A percentile compares a stretch with the other conserved stretches of the same genome.
These are phyloP conservation scores for Acanthosepion esculentum DNA, from an alignment of 2,888 invertebrate species.

Conservation along the genomic window DNA sequence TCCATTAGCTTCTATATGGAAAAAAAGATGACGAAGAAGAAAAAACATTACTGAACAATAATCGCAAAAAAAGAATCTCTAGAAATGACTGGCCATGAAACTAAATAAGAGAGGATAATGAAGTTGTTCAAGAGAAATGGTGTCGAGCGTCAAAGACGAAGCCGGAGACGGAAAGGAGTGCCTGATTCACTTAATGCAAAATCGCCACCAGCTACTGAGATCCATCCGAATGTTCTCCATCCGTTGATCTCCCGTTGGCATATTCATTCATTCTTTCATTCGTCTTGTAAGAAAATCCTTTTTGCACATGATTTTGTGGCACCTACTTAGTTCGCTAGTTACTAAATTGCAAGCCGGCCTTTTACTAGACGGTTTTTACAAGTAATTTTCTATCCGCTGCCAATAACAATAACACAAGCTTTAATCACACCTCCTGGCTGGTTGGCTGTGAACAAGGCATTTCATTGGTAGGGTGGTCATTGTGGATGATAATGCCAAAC, in stretches of 20 bases:
- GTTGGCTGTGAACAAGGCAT: neutral
- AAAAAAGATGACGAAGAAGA: neutral
- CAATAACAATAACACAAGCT: neutral
- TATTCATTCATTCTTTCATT: neutral
- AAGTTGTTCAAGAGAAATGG: neutral
- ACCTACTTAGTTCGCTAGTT: neutral
- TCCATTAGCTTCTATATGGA: neutral
- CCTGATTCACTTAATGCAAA: slow-evolving; percentile 2
- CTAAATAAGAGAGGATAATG: neutral
- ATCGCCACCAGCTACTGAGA: neutral
- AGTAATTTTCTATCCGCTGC: neutral
- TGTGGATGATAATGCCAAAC: neutral
- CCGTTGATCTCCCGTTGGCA: neutral
- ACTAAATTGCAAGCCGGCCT: neutral
- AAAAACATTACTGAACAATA: neutral
- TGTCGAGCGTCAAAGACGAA: neutral
- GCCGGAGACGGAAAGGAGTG: neutral
- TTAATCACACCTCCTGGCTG: neutral
- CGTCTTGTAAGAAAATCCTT: neutral
- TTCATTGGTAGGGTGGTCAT: neutral
- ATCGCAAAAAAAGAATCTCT: neutral
- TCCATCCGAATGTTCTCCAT: neutral
- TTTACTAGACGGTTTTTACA: neutral
- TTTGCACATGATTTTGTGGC: neutral
- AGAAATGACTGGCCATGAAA: neutral